A percentile compares a stretch with the other conserved stretches of the same genome.
These are phyloP conservation scores for Malurus alboscapulatus DNA, from an alignment of 2,113 vertebrate genomes.

Conservation along the genomic window DNA sequence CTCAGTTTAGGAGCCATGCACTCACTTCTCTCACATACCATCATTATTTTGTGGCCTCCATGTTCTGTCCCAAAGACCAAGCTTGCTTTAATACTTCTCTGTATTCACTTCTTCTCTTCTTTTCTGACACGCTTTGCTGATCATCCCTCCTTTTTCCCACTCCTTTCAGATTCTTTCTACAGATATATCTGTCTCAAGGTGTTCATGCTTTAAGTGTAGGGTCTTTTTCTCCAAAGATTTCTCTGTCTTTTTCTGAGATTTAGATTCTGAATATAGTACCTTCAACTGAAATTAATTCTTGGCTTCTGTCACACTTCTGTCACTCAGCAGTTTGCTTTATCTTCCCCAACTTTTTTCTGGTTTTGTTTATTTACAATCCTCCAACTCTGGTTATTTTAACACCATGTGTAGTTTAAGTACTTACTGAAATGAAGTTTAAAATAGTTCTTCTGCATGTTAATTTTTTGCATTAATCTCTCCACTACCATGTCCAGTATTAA, in stretches of 20 bases:
- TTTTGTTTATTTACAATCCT: fast-evolving
- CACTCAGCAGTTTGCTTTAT: neutral
- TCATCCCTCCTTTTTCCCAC: neutral
- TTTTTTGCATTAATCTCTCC: neutral
- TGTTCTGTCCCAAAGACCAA: neutral
- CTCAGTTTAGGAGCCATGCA: neutral
- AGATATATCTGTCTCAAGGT: neutral
- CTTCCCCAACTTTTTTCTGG: neutral
- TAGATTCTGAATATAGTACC: neutral
- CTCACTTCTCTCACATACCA: neutral
- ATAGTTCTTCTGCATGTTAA: neutral
- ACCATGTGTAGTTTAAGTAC: neutral
- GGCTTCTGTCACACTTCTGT: neutral
- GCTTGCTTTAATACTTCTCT: neutral
- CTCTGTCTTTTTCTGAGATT: neutral
- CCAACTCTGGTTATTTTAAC: neutral
- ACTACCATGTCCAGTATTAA: neutral
- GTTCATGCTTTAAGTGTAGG: neutral
- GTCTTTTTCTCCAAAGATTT: neutral
- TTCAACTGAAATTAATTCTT: neutral
- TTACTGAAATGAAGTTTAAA: neutral
- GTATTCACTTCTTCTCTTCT: neutral
- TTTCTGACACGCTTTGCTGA: neutral
- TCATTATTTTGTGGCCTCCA: neutral
- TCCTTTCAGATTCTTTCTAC: neutral